Evolutionary conservation across 2,113 vertebrate species (phyloP).

Genomic region (Trematomus loennbergii): DNA sequence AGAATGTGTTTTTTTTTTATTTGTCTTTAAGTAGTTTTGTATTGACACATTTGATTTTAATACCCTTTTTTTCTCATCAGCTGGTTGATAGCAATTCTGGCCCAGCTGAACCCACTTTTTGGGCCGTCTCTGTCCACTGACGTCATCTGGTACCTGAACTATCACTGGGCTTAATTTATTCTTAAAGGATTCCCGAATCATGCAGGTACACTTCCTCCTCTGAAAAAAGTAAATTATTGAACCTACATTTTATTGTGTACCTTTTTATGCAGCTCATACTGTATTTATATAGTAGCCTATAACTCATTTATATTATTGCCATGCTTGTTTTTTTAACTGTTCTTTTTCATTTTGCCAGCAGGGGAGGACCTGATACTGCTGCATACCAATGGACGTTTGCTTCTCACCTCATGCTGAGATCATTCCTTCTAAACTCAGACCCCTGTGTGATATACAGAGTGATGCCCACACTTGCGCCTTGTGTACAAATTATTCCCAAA

Average conservation of each 20-base stretch:
- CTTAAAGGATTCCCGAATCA: background rate
- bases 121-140: slow-evolving; percentile 90
- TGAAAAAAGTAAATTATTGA: background rate
- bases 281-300: background rate
- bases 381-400: slow-evolving; percentile 26
- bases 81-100: slow-evolving; percentile 97
- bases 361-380: slow-evolving; percentile 23
- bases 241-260: background rate
- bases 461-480: slow-evolving; percentile 57
- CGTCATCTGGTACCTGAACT: slow-evolving; percentile 90
- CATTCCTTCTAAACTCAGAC: slow-evolving; percentile 45
- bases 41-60: background rate
- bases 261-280: background rate
- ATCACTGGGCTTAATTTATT: slow-evolving; percentile 88
- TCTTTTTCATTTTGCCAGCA: slow-evolving; percentile 30
- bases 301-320: background rate
- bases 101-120: slow-evolving; percentile 96
- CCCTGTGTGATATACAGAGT: slow-evolving; percentile 31
- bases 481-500: slow-evolving; percentile 60
- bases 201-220: slow-evolving; percentile 46
- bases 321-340: background rate
- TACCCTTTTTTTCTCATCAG: slow-evolving; percentile 75
- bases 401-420: slow-evolving; percentile 32
- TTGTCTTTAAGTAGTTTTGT: background rate
- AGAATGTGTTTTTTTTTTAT: background rate